Evolutionary conservation across 2,888 invertebrate genomes (phyloP), one percentile per base, ranked within the genome.

Genomic region (Arrhopalites spinosus): DNA sequence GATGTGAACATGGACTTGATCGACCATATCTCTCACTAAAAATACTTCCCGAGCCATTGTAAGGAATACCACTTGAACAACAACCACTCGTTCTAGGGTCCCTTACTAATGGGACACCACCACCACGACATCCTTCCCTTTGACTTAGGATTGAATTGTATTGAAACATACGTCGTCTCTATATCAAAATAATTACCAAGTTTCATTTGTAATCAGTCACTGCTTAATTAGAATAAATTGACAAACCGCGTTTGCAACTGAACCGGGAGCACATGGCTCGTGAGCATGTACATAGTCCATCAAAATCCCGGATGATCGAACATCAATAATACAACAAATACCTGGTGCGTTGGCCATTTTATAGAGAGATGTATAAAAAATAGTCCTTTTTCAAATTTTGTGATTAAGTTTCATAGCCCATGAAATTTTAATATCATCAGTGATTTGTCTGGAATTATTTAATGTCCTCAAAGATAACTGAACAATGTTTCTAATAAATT

Each of bases 271-370:
- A 23, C 77, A 77, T 8, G 74, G 64, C 20, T 73, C 53, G 11
- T 64, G 45, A 15, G 73, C 47, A 50, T 64, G 74, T 5, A 56
- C 59, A 25, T 72, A 56, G 27, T 76, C 73, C 43, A 67, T 36
- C 8, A 74, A 53, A 17, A 64, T 59, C 36, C 25, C 74, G 1
- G 61, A 23, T 13, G 77, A 77, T 11, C 77, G 71, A 29, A 75
- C n/a, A 53, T 77, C 77, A 1, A 73, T 20, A 20, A 73, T 77
- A n/a, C 75, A 72, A 2, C 29, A 27, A 7, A 50, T 67, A 27
- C 68, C 66, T 0, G 50, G 56, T 17, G 75, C 30, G 17, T 68
- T 45, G 0, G 77, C 77, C 77, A 77, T 77, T 23, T 30, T 63
- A 30, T 13, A 61, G 13, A n/a, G 23, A 61, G 17, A 53, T 3